These are phyloP conservation scores for Hippopotamus amphibius DNA, from an alignment of 2,113 vertebrate species.

Conservation along the genomic window DNA sequence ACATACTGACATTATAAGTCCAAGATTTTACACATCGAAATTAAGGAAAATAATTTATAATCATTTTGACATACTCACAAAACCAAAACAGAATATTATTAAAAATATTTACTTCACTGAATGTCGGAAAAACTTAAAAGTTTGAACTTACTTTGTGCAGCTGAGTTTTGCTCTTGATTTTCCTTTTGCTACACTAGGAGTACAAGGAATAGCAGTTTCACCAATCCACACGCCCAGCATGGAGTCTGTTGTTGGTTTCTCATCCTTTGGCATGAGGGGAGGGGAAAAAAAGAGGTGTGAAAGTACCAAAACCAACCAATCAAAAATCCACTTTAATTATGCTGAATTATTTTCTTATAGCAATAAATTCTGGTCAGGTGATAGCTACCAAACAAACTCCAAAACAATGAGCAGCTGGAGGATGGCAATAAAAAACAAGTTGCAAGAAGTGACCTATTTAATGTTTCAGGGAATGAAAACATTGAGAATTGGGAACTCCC, in stretches of 20 bases:
- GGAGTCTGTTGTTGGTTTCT: slow-evolving; percentile 87
- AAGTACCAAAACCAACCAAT: background rate
- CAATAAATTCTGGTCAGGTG: slow-evolving; percentile 23
- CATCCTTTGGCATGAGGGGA: slow-evolving; percentile 84
- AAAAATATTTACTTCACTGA: slow-evolving; percentile 14
- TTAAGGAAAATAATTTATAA: slow-evolving; percentile 33
- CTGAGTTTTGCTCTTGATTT: slow-evolving; percentile 86
- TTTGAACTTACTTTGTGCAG: slow-evolving; percentile 87
- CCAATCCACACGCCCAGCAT: slow-evolving; percentile 94
- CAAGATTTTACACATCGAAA: slow-evolving; percentile 51
- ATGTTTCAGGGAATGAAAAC: background rate
- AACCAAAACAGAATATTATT: background rate
- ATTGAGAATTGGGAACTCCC: background rate
- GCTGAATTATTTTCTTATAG: slow-evolving; percentile 24
- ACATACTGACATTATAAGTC: background rate
- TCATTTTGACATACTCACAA: background rate
- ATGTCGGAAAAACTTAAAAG: background rate
- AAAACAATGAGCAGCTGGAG: background rate
- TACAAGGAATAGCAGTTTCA: slow-evolving; percentile 91
- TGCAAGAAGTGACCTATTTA: background rate
- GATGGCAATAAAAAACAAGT: background rate
- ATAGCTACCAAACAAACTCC: background rate
- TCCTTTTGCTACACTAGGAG: slow-evolving; percentile 88
- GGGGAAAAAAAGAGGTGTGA: background rate
- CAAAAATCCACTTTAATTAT: background rate